phyloP scores from a whole-genome alignment of 2,888 invertebrate species.

The Vanessa cardui region DNA sequence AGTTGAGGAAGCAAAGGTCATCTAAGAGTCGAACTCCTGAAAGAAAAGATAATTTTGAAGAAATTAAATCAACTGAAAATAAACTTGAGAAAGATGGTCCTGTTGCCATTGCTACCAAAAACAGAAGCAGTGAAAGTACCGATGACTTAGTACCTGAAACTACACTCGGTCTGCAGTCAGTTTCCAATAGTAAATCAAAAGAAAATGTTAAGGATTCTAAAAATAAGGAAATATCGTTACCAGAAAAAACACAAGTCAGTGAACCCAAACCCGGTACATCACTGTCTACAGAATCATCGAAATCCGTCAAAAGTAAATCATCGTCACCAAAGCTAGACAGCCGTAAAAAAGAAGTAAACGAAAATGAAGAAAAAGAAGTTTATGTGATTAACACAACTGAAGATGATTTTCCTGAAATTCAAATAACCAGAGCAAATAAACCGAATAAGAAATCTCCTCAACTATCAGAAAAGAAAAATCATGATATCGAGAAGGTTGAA shows the following conservation, averaged over 20 bases:
- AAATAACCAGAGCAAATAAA: slow-evolving; percentile 69
- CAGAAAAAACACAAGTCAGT: slow-evolving; percentile 18
- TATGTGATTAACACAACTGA: slow-evolving; percentile 75
- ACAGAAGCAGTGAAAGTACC: slow-evolving; percentile 43
- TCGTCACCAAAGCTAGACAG: slow-evolving; percentile 59
- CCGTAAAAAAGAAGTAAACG: slow-evolving; percentile 58
- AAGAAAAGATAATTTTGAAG: slow-evolving; percentile 46
- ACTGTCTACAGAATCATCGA: slow-evolving; percentile 49
- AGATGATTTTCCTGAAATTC: slow-evolving; percentile 76
- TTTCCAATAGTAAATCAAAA: slow-evolving; percentile 18
- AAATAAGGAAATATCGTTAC: slow-evolving; percentile 24
- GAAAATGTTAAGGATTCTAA: slow-evolving; percentile 23
- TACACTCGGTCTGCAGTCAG: slow-evolving; percentile 16
- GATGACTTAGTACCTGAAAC: slow-evolving; percentile 20
- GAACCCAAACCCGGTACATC: slow-evolving; percentile 37
- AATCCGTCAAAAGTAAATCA: slow-evolving; percentile 65
- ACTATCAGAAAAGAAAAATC: slow-evolving; percentile 46
- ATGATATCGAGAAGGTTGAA: slow-evolving; percentile 49
- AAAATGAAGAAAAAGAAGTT: slow-evolving; percentile 66
- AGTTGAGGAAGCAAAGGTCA: slow-evolving; percentile 61
- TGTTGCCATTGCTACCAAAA: slow-evolving; percentile 44
- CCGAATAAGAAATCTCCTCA: slow-evolving; percentile 67
- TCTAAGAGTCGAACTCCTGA: slow-evolving; percentile 63
- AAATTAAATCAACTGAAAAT: slow-evolving; percentile 47
- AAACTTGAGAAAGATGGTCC: slow-evolving; percentile 45